Evolutionary conservation across 2,888 invertebrate species (phyloP), one percentile per base, ranked within the genome.

Genomic region (Polydrusus pterygomalis): DNA sequence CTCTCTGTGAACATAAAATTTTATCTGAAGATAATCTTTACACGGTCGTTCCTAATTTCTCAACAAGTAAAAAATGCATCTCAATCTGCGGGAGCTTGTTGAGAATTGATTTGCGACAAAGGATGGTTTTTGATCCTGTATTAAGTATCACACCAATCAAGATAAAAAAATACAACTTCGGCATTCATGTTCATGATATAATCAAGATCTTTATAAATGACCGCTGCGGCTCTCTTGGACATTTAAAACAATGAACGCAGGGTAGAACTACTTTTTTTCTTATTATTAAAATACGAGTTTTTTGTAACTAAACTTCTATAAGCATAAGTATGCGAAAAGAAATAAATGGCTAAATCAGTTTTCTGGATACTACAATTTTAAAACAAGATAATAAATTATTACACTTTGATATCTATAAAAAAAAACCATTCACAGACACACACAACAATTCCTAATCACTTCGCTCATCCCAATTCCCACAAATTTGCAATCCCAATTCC

Each of bases 141-240:
- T 74, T 69, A 56, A 62, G 68, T 74, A 74, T 74, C 64, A 51
- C 74, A 74, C 74, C 68, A 47, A 74, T 74, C 74, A 64, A 70
- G 64, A 74, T 74, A 47, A 70, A 70, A 51, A 72, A 69, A 69
- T 18, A 60, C 58, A 69, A 68, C 64, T 51, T 70, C 56, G 64
- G 56, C 58, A 58, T 70, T 74, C 74, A 74, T 68, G 74, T 47
- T 47, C 67, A 54, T 67, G 54, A 67, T 67, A 54, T 67, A 67
- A 20, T 40, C 74, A 64, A 56, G 74, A 70, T 74, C 63, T 56
- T 70, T 64, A 74, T 70, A 74, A 74, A 74, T 74, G 74, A 64
- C 70, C 74, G 45, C 45, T 34, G 17, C 38, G 56, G 56, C 54
- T 64, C 43, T 70, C 45, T 70, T 34, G 74, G 49, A 70, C 70